A percentile compares a stretch with the other conserved stretches of the same genome.
Evolutionary conservation across 2,888 invertebrate genomes (phyloP).

Genomic region (Andricus curvator): DNA sequence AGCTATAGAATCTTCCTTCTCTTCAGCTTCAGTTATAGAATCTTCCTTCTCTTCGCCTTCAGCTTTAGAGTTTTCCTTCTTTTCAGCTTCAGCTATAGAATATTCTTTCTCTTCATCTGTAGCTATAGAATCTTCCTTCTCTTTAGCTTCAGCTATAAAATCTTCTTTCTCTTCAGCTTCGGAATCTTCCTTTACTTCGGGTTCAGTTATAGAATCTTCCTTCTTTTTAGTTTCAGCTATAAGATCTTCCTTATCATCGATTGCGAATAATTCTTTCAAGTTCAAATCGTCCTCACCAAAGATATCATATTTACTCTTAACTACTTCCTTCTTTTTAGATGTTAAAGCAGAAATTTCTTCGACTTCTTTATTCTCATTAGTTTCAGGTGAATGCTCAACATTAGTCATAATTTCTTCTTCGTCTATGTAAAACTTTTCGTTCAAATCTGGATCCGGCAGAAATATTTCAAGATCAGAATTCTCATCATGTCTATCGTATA

Average conservation of each 20-base stretch:
- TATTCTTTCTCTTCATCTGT: background rate
- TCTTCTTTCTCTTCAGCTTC: background rate
- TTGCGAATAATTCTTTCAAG: background rate
- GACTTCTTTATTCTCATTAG: background rate
- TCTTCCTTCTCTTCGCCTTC: background rate
- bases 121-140: background rate
- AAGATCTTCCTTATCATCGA: background rate
- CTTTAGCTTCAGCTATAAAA: background rate
- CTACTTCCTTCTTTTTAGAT: background rate
- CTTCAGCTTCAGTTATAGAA: background rate
- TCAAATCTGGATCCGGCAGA: background rate
- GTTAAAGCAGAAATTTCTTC: background rate
- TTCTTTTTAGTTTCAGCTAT: background rate
- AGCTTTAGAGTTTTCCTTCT: background rate
- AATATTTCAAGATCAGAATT: background rate
- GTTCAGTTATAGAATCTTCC: background rate
- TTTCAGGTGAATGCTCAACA: background rate
- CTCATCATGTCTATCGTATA: background rate
- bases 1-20: background rate
- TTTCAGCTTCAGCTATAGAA: background rate
- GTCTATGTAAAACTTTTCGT: background rate
- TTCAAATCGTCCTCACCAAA: background rate
- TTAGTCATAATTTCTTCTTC: background rate
- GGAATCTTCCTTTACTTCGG: background rate
- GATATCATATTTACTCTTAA: background rate